Evolutionary conservation across 2,113 vertebrate genomes (phyloP), one percentile per base, ranked within the genome.

Genomic region (Phylloscopus trochiloides): DNA sequence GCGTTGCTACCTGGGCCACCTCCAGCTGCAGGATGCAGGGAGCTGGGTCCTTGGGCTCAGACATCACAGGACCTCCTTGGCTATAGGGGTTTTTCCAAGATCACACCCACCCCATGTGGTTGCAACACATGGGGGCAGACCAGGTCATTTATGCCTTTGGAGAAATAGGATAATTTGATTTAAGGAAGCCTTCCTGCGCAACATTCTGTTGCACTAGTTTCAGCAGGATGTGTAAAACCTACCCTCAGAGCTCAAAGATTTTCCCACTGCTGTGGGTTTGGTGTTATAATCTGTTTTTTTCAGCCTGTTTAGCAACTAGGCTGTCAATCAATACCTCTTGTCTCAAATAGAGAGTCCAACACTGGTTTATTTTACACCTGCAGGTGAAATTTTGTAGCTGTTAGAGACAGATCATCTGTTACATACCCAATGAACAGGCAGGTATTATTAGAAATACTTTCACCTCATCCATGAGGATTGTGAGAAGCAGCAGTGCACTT

Each of bases 1-100:
- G 12, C 0, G 0, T 25, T 67, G 38, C 8, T 34, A 25, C 21
- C 12, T 43, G 51, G 48, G n/a, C 29, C 26, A 52, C n/a, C 36
- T 67, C 48, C 26, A 55, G 26, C 29, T 79, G 29, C 58, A 72
- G 34, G 21, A 2, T 42, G 43, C 22, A 70, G 63, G 42, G 24
- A 68, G 17, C 42, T 34, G 62, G 6, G 5, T 77, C 17, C 40
- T 43, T 17, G 59, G 85, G 15, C 62, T 62, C n/a, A 42, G 34
- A 24, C 16, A 76, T 42, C 50, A 25, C 38, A 54, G 50, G 3
- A 42, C 18, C 24, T 74, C 50, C 28, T 43, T 57, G 70, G 51
- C 42, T 31, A 2, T 3, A 45, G 38, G 32, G 29, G 38, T 50
- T 38, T 81, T 94, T 22, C 73, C 55, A 59, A 77, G n/a, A 29